A percentile compares a stretch with the other conserved stretches of the same genome.
Conservation (phyloP, 2,888 invertebrate genomes). For the Ecliptopera silaceata region DNA sequence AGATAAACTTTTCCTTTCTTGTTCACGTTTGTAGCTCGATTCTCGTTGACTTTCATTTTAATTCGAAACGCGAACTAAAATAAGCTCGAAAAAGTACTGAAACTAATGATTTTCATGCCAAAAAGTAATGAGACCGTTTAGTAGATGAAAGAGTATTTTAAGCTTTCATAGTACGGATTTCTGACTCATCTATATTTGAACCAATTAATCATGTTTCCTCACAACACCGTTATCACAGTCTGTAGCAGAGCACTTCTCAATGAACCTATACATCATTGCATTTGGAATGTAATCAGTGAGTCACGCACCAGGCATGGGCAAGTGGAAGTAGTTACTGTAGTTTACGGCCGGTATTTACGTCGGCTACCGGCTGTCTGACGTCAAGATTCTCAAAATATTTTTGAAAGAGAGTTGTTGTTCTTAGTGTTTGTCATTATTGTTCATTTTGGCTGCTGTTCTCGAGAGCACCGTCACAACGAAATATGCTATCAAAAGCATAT, state of each 20-base stretch:
- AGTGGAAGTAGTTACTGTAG: constrained; percentile 6
- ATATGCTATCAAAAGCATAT: too few relatives aligned
- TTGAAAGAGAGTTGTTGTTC: background rate
- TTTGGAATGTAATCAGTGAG: constrained; percentile 10
- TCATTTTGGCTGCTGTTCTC: background rate
- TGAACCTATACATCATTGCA: background rate
- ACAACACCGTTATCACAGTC: background rate
- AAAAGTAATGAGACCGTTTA: too few relatives aligned
- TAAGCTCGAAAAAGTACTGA: too few relatives aligned
- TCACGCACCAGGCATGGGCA: constrained; percentile 6
- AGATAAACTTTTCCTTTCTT: too few relatives aligned
- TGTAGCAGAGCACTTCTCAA: too few relatives aligned
- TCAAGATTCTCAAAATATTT: constrained; percentile 22
- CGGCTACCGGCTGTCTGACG: constrained; percentile 19
- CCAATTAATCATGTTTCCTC: background rate
- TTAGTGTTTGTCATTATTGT: background rate
- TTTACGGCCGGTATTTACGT: constrained; percentile 18
- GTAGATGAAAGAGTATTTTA: too few relatives aligned
- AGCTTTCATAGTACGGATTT: too few relatives aligned
- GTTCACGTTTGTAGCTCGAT: too few relatives aligned
- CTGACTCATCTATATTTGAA: background rate
- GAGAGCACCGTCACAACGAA: too few relatives aligned
- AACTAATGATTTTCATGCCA: too few relatives aligned
- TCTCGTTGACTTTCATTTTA: too few relatives aligned
- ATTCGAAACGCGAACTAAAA: too few relatives aligned